phyloP scores from a whole-genome alignment of 37 sponge, comb jelly and placozoan genomes.

The Aphrocallistes beatrix region DNA sequence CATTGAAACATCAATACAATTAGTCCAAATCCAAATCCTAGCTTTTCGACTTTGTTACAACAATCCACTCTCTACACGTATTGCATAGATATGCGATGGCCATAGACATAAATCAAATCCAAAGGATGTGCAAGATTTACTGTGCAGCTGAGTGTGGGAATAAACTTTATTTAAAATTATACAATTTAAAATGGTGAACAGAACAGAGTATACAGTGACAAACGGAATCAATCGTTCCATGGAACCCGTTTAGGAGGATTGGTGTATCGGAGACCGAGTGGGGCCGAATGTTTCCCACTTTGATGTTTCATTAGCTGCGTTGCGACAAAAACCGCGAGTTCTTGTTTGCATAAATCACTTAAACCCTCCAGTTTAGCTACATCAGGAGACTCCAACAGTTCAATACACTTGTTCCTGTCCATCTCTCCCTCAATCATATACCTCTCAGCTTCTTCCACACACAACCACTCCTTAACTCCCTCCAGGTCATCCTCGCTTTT shows the following conservation, averaged over 20 bases:
- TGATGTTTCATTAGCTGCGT: not conserved
- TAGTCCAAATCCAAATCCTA: too few species aligned
- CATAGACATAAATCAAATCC: too few species aligned
- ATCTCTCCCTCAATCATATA: not conserved
- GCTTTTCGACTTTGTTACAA: too few species aligned
- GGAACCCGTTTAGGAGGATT: not conserved
- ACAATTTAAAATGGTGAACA: too few species aligned
- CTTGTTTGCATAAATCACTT: not conserved
- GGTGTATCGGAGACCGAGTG: not conserved
- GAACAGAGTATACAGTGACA: too few species aligned
- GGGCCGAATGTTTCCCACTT: not conserved
- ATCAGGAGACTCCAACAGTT: not conserved
- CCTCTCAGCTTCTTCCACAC: not conserved
- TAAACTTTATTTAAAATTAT: too few species aligned
- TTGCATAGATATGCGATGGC: too few species aligned
- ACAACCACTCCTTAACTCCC: not conserved
- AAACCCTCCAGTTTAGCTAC: not conserved
- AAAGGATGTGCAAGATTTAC: too few species aligned
- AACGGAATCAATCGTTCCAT: not conserved
- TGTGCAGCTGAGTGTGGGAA: too few species aligned
- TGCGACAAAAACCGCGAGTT: constrained; percentile 16
- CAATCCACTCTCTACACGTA: too few species aligned
- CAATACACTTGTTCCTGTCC: not conserved
- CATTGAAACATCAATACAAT: too few species aligned
- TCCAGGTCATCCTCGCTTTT: not conserved